Base-by-base conservation (phyloP, 2,113 vertebrate species). In the Dasyurus viverrinus region DNA sequence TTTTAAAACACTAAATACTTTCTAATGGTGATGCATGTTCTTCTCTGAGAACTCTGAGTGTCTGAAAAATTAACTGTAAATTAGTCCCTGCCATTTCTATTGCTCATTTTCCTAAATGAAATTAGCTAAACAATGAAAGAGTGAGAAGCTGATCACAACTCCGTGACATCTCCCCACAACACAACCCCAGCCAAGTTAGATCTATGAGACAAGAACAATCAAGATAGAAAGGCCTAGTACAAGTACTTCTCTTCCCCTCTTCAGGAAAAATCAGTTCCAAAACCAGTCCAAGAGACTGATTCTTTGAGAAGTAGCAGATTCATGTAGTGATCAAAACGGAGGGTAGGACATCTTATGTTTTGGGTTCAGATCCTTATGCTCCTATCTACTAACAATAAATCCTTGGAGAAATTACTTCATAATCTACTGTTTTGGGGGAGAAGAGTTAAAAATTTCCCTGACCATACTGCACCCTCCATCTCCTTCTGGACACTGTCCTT, bases 91-190 rank as follows among this genome's bases (percentile, higher is more conserved):
- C 91, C 84, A 54, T 93, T 52, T 55, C 92, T 55, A 89, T 93
- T 94, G 91, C 90, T 95, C 96, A 95, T 90, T 84, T 92, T 90
- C 90, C 3, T 26, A 90, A 90, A 94, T 46, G 68, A 96, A 95
- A 94, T 95, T 55, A 91, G 91, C 54, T 60, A 57, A 93, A 96
- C 95, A 95, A 95, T 48, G 92, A 14, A 23, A 54, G 55, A 93
- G 6, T 47, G 92, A 95, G 92, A 46, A 50, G 3, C 53, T 2
- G 76, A 97, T 95, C 96, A 97, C 96, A 95, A 92, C 94, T 93
- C 92, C 96, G n/a, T 95, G 96, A 95, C 94, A 50, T 27, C 90
- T 95, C 89, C 93, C 91, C 91, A 60, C 94, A 95, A 26, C 93
- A 54, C 4, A 0, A 84, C 68, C 68, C 42, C 36, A 84, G 68